phyloP scores from a whole-genome alignment of 2,113 vertebrate species.

The Tonatia bakeri region DNA sequence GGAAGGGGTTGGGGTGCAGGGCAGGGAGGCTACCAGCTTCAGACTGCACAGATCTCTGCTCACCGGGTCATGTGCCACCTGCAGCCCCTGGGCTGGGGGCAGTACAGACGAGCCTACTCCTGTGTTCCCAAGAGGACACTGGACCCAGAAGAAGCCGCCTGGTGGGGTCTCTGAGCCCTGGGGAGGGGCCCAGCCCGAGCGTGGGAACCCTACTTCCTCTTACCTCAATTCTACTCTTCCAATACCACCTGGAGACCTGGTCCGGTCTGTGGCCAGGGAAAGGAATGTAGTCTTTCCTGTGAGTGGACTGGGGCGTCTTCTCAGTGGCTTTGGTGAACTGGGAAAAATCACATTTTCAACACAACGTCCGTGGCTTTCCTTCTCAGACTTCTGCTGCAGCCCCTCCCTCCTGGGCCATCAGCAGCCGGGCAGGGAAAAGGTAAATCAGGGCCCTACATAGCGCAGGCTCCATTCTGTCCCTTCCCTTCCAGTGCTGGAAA shows the following conservation, averaged over 20 bases:
- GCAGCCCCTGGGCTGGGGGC: neutral
- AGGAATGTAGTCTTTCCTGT: conserved; percentile 53
- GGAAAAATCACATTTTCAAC: neutral
- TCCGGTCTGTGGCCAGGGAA: conserved; percentile 62
- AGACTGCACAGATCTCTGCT: neutral
- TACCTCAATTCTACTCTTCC: conserved; percentile 53
- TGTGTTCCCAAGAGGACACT: rapidly evolving
- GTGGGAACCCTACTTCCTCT: neutral
- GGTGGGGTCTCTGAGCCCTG: neutral
- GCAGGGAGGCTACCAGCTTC: rapidly evolving
- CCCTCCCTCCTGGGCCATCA: too few species aligned
- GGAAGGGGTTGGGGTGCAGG: neutral
- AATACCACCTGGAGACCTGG: conserved; percentile 43
- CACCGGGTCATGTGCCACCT: rapidly evolving
- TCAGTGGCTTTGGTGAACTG: conserved; percentile 56
- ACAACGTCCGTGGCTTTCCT: neutral
- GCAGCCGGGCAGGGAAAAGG: neutral
- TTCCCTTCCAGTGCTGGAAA: neutral
- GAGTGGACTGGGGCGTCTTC: neutral
- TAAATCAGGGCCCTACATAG: rapidly evolving
- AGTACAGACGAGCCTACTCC: rapidly evolving
- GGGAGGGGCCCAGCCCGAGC: neutral
- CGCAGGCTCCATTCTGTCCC: neutral
- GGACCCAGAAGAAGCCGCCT: neutral
- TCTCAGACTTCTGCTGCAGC: neutral